phyloP scores from a whole-genome alignment of 1,140 invertebrate species.

The Trypoxylus dichotomus region DNA sequence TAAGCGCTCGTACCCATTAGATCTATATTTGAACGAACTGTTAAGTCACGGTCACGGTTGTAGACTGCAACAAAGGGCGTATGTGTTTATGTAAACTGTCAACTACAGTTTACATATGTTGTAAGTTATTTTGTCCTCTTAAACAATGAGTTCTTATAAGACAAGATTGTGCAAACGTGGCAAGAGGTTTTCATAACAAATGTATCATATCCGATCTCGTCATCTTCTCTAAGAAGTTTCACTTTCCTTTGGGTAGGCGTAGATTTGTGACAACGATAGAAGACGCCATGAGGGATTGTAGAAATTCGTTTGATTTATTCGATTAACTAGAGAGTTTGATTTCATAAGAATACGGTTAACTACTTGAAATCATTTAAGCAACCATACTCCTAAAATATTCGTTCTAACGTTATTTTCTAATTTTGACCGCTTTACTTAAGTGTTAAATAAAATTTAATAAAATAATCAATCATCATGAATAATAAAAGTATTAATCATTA shows the following conservation, averaged over 20 bases:
- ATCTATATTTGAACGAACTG: constrained; percentile 3
- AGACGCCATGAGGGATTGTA: no score
- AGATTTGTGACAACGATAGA: not conserved
- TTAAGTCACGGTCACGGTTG: constrained; percentile 5
- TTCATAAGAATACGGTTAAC: no score
- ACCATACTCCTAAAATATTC: no score
- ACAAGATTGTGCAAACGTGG: not conserved
- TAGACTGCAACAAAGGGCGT: not conserved
- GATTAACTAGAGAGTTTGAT: no score
- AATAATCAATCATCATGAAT: no score
- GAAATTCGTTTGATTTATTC: no score
- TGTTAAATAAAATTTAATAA: no score
- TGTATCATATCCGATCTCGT: not conserved
- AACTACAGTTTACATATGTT: not conserved
- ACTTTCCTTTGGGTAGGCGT: not conserved
- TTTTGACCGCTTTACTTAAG: no score
- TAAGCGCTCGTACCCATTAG: not conserved
- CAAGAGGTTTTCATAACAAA: not conserved
- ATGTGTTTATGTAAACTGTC: not conserved
- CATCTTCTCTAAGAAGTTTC: not conserved
- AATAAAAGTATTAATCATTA: no score
- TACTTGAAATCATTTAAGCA: no score
- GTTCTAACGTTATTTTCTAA: no score
- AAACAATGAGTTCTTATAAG: not conserved
- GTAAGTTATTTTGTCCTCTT: not conserved